Evolutionary conservation across 2,797 vertebrate species (phyloP).

Genomic region (Neostethus bicornis): DNA sequence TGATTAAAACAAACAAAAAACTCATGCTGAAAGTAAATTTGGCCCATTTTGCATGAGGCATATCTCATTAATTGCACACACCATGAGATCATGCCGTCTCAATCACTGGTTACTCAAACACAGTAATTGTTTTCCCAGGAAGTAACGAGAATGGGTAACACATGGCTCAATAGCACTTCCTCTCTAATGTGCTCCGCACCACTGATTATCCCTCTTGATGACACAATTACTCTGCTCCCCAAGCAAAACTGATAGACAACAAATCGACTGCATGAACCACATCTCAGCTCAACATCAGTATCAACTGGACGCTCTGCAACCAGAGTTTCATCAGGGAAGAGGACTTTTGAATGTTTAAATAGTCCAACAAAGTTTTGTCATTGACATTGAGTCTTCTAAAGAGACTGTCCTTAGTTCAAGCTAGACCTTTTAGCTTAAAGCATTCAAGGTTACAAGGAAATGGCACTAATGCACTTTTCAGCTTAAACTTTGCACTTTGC

Average conservation of each 20-base stretch:
- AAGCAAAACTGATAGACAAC: slow-evolving; percentile 68
- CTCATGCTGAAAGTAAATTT: slow-evolving; percentile 31
- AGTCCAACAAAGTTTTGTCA: slow-evolving; percentile 55
- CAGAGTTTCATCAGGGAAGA: slow-evolving; percentile 37
- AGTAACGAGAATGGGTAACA: slow-evolving; percentile 64
- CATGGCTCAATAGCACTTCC: slow-evolving; percentile 74
- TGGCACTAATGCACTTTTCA: slow-evolving; percentile 56
- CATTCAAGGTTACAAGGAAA: slow-evolving; percentile 44
- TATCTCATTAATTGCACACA: slow-evolving; percentile 62
- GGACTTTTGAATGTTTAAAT: slow-evolving; percentile 44
- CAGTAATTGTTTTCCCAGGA: slow-evolving; percentile 78
- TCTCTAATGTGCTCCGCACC: slow-evolving; percentile 71
- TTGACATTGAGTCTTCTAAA: slow-evolving; percentile 46
- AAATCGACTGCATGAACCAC: slow-evolving; percentile 66
- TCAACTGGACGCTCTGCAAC: slow-evolving; percentile 26
- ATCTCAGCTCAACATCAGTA: slow-evolving; percentile 40
- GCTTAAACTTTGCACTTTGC: slow-evolving; percentile 57
- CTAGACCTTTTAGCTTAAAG: slow-evolving; percentile 65
- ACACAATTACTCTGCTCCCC: slow-evolving; percentile 73
- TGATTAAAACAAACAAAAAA: slow-evolving; percentile 13
- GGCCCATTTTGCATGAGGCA: slow-evolving; percentile 46
- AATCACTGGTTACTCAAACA: slow-evolving; percentile 75
- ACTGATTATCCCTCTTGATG: slow-evolving; percentile 74
- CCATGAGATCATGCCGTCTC: slow-evolving; percentile 60
- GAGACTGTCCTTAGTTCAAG: slow-evolving; percentile 46